A percentile compares a stretch with the other conserved stretches of the same genome.
These are phyloP conservation scores for Phthorimaea operculella DNA, from an alignment of 1,140 invertebrate genomes.

Conservation along the genomic window DNA sequence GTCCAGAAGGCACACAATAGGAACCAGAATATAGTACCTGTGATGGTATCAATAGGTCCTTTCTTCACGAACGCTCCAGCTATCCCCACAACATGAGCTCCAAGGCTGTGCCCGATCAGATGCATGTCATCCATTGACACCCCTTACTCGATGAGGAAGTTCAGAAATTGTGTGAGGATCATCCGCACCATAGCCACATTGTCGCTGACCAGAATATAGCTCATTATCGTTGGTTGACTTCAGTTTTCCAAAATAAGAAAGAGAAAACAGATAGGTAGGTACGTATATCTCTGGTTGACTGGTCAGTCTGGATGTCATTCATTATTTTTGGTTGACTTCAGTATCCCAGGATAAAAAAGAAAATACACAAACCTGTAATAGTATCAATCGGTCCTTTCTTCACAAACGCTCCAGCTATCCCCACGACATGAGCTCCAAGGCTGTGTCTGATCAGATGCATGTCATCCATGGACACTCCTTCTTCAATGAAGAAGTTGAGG, in stretches of 20 bases:
- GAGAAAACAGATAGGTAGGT: too few species aligned
- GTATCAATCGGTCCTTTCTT: slow-evolving; percentile 64
- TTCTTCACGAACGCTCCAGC: slow-evolving; percentile 67
- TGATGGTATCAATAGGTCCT: slow-evolving; percentile 68
- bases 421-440: slow-evolving; percentile 75
- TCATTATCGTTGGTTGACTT: too few species aligned
- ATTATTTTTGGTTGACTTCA: too few species aligned
- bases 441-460: slow-evolving; percentile 76
- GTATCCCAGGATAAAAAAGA: too few species aligned
- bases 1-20: too few species aligned
- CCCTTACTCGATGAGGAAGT: slow-evolving; percentile 60
- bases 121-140: slow-evolving; percentile 70
- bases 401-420: slow-evolving; percentile 69
- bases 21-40: too few species aligned
- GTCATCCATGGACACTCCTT: slow-evolving; percentile 66
- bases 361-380: slow-evolving; percentile 60
- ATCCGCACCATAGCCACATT: slow-evolving; percentile 61
- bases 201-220: slow-evolving; percentile 62
- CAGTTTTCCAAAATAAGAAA: too few species aligned
- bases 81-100: slow-evolving; percentile 74
- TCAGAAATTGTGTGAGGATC: slow-evolving; percentile 57
- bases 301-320: too few species aligned
- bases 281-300: too few species aligned
- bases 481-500: slow-evolving; percentile 57
- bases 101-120: slow-evolving; percentile 76